Base-by-base conservation (phyloP, 2,888 invertebrate genomes). In the Aquatica leii region DNA sequence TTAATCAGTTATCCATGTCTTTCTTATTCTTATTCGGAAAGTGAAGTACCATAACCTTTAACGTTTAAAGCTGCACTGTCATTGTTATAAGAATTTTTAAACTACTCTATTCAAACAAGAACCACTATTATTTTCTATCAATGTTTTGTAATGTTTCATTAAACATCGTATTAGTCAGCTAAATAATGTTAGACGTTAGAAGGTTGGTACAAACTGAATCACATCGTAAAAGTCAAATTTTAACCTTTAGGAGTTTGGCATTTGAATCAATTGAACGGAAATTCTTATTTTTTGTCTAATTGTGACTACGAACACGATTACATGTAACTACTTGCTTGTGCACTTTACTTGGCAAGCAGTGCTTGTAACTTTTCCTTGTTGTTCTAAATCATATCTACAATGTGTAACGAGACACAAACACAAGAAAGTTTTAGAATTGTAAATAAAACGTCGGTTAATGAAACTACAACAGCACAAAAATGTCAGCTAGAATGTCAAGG, bases 341-440 rank as follows among this genome's bases (percentile, higher is more conserved):
- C 46, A 20, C 46, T 9, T 46, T 46, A 20, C 46, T 17, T 43
- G 14, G 12, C 2, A 43, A 17, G 17, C 41, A 43, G 41, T 43
- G 17, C 15, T 17, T 43, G 9, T 43, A 43, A 43, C 15, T 43
- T 59, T 59, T 51, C 59, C 20, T 14, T 51, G 20, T 21, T 20
- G 20, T 37, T 41, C 51, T 59, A 59, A 41, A 52, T 59, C 59
- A 59, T 52, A 51, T 41, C 50, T 58, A n/a, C 40, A 50, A 52
- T 52, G 41, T 34, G 59, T 34, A 41, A 59, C 59, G 35, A 41
- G 52, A 50, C 20, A 12, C 4, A 24, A 24, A 24, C 2, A 24
- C 24, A 24, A 24, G 24, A 24, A n/a, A n/a, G n/a, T n/a, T n/a
- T n/a, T n/a, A n/a, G n/a, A n/a, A n/a, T n/a, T n/a, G n/a, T n/a